Base-by-base conservation (phyloP, 2,113 vertebrate species). In the Kobus ellipsiprymnus region DNA sequence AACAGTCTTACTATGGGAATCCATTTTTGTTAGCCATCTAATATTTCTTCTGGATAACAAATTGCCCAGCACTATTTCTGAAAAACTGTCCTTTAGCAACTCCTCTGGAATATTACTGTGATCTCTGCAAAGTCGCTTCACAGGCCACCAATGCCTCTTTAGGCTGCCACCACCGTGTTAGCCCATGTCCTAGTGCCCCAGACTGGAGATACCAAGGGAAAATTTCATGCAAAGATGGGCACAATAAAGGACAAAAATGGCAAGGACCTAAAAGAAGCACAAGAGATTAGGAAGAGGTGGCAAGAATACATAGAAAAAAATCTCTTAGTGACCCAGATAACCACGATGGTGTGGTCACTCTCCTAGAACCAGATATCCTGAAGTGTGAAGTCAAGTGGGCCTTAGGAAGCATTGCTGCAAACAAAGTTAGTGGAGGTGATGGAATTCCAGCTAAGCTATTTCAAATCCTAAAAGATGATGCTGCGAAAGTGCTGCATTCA, bases 111-210 rank as follows among this genome's bases (percentile, higher is more conserved):
- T 71, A 36, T 71, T 36, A 36, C 5, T 36, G n/a, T 36, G 19
- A 71, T 40, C 67, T 36, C n/a, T 71, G 67, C n/a, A 36, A 23
- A 71, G n/a, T 36, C 0, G 0, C n/a, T 36, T 36, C 2, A 11
- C 64, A 36, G 64, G 64, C 64, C 64, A 71, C n/a, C 64, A 71
- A 1, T 3, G n/a, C n/a, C 64, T 71, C 64, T 36, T 71, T 21
- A 11, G 17, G n/a, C 4, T 11, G 64, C 64, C n/a, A 71, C n/a
- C 4, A 4, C 17, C 0, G 0, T 71, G 64, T 71, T 11, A 71
- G 21, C n/a, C 19, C 64, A 71, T 71, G 64, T 36, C n/a, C n/a
- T 9, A 36, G 33, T 19, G 33, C 64, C 33, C 33, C 19, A 71
- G n/a, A 40, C 10, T 71, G 10, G 67, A 40, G n/a, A 71, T 40